phyloP scores from a whole-genome alignment of 1,140 invertebrate genomes.

The Drosophila novamexicana region DNA sequence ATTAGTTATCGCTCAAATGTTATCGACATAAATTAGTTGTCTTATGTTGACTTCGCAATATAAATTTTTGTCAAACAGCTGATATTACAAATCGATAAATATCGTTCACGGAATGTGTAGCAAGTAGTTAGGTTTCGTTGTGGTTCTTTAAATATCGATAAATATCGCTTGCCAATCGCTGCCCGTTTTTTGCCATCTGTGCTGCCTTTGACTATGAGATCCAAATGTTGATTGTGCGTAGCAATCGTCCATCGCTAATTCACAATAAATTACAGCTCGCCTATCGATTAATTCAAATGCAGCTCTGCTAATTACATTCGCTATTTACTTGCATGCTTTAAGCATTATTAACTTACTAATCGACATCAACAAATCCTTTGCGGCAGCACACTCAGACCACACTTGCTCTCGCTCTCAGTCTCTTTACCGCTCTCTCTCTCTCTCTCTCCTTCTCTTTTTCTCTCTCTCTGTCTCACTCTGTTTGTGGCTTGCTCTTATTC shows the following conservation, averaged over 20 bases:
- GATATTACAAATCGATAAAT: not conserved
- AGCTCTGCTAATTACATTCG: slow-evolving; percentile 15
- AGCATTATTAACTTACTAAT: slow-evolving; percentile 30
- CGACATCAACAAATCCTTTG: slow-evolving; percentile 13
- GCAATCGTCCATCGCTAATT: too few relatives aligned
- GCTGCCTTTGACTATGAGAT: not conserved
- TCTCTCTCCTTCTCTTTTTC: not conserved
- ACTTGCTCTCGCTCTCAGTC: not conserved
- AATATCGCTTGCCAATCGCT: not conserved
- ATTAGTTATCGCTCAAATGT: too few relatives aligned
- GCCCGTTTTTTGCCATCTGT: too few relatives aligned
- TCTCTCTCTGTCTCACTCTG: not conserved
- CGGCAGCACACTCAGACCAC: not conserved
- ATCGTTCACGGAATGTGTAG: not conserved
- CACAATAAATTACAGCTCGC: too few relatives aligned
- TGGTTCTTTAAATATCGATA: not conserved
- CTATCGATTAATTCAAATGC: too few relatives aligned
- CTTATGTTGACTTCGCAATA: too few relatives aligned
- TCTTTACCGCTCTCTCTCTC: not conserved
- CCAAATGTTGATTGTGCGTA: too few relatives aligned
- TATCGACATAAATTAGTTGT: too few relatives aligned
- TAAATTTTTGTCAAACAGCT: too few relatives aligned
- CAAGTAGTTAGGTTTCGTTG: not conserved
- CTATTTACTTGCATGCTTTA: slow-evolving; percentile 11
- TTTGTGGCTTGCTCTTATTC: slow-evolving; percentile 17